Evolutionary conservation across 2,888 invertebrate species (phyloP).

Genomic region (Galerucella nymphaeae): DNA sequence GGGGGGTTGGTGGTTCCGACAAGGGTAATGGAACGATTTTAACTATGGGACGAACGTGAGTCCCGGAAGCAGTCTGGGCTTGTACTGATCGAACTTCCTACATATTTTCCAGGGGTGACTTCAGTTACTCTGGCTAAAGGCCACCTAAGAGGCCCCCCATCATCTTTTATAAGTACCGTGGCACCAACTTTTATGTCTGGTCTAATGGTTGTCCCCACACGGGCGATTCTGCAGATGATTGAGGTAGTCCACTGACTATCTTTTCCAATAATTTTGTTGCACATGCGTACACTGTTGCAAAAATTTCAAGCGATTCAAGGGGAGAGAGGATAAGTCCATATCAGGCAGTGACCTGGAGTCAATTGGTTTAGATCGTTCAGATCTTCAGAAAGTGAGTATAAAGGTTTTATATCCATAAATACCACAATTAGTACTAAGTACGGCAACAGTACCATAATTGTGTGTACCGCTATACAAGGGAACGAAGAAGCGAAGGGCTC

Average conservation of each 20-base stretch:
- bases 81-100: too few species aligned
- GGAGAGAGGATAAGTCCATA: background rate
- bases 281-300: background rate
- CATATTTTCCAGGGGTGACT: background rate
- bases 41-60: background rate
- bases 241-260: too few species aligned
- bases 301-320: background rate
- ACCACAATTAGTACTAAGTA: too few species aligned
- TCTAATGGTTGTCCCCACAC: background rate
- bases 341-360: background rate
- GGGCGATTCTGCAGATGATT: background rate
- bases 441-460: too few species aligned
- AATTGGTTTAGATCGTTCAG: background rate
- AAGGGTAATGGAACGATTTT: background rate
- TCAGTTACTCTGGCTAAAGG: conserved; percentile 7
- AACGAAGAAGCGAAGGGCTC: too few species aligned
- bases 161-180: background rate
- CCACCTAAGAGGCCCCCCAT: background rate
- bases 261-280: background rate
- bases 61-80: background rate
- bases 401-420: too few species aligned
- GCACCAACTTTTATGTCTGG: too few species aligned
- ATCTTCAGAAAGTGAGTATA: background rate
- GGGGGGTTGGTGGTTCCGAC: background rate
- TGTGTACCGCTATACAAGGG: too few species aligned